A percentile compares a stretch with the other conserved stretches of the same genome.
Conservation (phyloP, 2,888 invertebrate species). For the Ectemnius continuus region DNA sequence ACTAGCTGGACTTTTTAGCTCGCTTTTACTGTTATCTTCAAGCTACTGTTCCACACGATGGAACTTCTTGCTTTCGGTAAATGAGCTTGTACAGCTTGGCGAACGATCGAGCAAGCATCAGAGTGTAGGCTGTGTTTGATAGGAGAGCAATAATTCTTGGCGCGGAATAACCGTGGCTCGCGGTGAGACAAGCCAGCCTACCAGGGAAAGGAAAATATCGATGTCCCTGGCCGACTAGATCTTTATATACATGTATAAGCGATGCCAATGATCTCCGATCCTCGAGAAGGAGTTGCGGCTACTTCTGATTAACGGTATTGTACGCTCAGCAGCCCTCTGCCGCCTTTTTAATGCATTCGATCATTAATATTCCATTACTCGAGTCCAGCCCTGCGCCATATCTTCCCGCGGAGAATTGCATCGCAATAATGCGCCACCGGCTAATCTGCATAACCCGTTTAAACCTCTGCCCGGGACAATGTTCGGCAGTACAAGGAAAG, state of each 20-base stretch:
- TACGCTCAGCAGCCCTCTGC: not conserved
- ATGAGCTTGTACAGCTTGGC: not conserved
- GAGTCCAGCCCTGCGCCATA: constrained; percentile 6
- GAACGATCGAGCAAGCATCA: not conserved
- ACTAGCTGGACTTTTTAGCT: not conserved
- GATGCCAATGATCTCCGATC: too few species aligned
- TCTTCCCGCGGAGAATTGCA: constrained; percentile 21
- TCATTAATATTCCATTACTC: constrained; percentile 33
- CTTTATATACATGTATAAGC: too few species aligned
- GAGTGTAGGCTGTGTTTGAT: not conserved
- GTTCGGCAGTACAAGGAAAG: not conserved
- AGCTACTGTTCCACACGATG: not conserved
- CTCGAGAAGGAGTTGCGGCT: too few species aligned
- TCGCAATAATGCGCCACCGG: not conserved
- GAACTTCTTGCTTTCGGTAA: not conserved
- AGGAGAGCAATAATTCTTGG: constrained; percentile 10
- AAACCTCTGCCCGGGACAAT: constrained; percentile 1
- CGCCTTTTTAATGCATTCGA: constrained; percentile 15
- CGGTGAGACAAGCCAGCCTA: constrained; percentile 1
- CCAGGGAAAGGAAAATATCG: constrained; percentile 17
- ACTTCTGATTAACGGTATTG: constrained; percentile 45
- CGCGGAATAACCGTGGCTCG: constrained; percentile 17
- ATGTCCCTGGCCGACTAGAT: constrained; percentile 17
- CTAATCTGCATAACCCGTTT: constrained; percentile 33
- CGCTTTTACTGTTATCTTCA: not conserved